Evolutionary conservation across 2,113 vertebrate species (phyloP), one percentile per base, ranked within the genome.

Genomic region (Pachycephala philippinensis): DNA sequence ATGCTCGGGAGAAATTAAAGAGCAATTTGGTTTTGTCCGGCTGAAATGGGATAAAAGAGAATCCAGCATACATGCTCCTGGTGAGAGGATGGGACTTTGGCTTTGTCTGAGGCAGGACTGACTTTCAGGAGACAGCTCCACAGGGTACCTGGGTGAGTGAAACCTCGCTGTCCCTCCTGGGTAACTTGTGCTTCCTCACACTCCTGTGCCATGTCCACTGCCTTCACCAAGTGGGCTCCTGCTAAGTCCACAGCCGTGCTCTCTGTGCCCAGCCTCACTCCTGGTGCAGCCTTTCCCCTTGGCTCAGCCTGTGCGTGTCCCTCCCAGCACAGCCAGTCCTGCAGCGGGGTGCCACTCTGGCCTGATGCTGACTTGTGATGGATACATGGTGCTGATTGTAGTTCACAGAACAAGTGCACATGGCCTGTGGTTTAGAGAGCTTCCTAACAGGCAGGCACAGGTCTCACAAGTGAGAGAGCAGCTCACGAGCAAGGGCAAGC

Each of bases 81-180:
- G 19, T 31, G 24, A 65, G 57, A 52, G 22, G 28, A 49, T 22
- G 28, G 19, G 37, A 28, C 18, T 68, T 61, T 3, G 20, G 24
- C 26, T 54, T 23, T 63, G 30, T 47, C 52, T 49, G 35, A 40
- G 60, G 42, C 47, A 79, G 45, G 37, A 21, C 79, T 49, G 40
- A 16, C n/a, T 22, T 65, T 72, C 50, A 28, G 59, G 45, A 80
- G 45, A 44, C 40, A 42, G 10, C 7, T 65, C 63, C 50, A 26
- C 1, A 0, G 23, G 45, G 12, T 37, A 3, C 24, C 18, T 1
- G 4, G 42, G 15, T 1, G 3, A 35, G 9, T 13, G 13, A 10
- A 40, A 49, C 21, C 30, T 69, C 0, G 0, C 50, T 53, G 23
- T 37, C 45, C 35, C 7, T 45, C 14, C 40, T 1, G 3, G 45